Percentiles rank a stretch among this genome's conserved stretches.
These are phyloP conservation scores for Drosophila orosa DNA, from an alignment of 1,140 invertebrate genomes.

Conservation along the genomic window DNA sequence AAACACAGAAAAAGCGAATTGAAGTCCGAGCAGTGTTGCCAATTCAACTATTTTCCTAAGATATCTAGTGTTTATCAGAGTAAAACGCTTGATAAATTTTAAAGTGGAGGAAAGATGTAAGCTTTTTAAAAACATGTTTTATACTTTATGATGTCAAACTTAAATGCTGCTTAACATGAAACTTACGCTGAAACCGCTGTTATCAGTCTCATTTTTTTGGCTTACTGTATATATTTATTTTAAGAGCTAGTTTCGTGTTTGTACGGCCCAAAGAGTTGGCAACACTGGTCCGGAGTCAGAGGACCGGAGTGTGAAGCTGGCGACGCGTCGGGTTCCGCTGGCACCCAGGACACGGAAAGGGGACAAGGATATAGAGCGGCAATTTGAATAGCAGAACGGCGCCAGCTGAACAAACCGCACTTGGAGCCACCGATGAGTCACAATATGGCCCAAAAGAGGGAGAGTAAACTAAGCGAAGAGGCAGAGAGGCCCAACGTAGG, in stretches of 20 bases:
- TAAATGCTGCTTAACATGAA: neutral
- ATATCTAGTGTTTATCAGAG: neutral
- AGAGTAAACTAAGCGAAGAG: slow-evolving; percentile 8
- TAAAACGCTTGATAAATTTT: neutral
- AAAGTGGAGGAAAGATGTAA: neutral
- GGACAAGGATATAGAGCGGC: slow-evolving; percentile 70
- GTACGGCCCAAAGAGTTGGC: neutral
- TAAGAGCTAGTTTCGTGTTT: neutral
- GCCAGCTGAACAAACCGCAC: slow-evolving; percentile 68
- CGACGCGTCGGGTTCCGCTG: slow-evolving; percentile 50
- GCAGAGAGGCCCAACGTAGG: slow-evolving; percentile 7
- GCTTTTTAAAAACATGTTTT: neutral
- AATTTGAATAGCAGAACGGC: slow-evolving; percentile 75
- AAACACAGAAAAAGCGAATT: slow-evolving; percentile 24
- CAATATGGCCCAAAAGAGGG: slow-evolving; percentile 21
- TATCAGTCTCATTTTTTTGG: neutral
- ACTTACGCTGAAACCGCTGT: neutral
- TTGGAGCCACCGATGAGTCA: slow-evolving; percentile 50
- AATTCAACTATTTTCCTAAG: neutral
- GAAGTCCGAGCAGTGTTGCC: neutral
- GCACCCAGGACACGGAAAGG: slow-evolving; percentile 22
- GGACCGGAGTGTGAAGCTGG: slow-evolving; percentile 60
- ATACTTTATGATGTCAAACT: neutral
- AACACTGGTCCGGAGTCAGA: slow-evolving; percentile 3
- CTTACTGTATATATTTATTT: neutral